Base-by-base conservation (phyloP, 2,888 invertebrate species). In the Willowsia nigromaculata region DNA sequence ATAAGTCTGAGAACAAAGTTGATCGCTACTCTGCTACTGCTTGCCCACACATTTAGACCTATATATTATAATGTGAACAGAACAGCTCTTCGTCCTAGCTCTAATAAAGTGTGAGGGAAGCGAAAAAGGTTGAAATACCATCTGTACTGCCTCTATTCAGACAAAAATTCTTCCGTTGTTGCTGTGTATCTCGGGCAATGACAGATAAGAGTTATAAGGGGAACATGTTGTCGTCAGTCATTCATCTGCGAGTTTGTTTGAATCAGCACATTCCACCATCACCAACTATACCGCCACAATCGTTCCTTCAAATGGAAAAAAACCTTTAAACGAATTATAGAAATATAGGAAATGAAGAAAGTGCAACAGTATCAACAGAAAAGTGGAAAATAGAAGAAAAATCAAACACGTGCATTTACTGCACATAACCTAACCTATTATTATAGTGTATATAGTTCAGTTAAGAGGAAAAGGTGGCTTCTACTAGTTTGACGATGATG, bases 211-310 rank as follows among this genome's bases (percentile, higher is more conserved):
- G 71, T 71, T 76, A 9, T n/a, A 37, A 2, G 47, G 71, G 53
- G 71, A 87, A 56, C 9, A 68, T 78, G 80, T 78, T 65, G 76
- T 25, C 74, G 62, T 40, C 43, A 62, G 27, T 76, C 37, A 85
- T 43, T 85, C 43, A 85, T 53, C 76, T 62, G 43, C 74, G 9
- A 9, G 37, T 37, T 37, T 37, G 65, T 50, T 78, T 40, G 43
- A 80, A 87, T 87, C 81, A 86, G 71, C 68, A 80, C 85, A 68
- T 80, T 85, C 85, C 62, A 47, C 76, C 40, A 81, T n/a, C 30
- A 30, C 30, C 25, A 80, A 86, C 65, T 86, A 80, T 62, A 85
- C 3, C 33, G 15, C 15, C 5, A 50, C 37, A 9, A 37, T 9
- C 11, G n/a, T n/a, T n/a, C n/a, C n/a, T n/a, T n/a, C 5, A 7